These are phyloP conservation scores for Muscicapa striata DNA, from an alignment of 2,797 vertebrate genomes.

Conservation along the genomic window DNA sequence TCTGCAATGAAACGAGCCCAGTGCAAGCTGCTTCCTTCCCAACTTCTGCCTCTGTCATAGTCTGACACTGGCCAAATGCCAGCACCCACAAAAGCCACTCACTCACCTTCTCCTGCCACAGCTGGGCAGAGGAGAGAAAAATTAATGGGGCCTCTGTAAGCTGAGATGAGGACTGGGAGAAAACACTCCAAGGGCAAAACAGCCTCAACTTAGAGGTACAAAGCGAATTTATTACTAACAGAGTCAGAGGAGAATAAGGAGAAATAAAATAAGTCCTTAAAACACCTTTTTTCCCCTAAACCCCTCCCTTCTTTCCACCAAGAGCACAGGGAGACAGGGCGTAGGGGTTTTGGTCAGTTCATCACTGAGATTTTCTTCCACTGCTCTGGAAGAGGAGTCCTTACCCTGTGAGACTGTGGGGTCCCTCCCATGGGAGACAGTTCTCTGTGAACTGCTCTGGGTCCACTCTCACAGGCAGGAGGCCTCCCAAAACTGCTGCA, in stretches of 20 bases:
- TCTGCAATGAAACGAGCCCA: constrained; percentile 68
- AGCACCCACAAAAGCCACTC: neutral
- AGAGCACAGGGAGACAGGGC: neutral
- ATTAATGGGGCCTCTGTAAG: neutral
- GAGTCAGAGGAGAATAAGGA: neutral
- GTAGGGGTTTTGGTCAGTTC: neutral
- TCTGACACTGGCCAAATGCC: neutral
- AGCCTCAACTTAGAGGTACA: neutral
- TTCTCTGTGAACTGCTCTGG: neutral
- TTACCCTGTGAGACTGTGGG: neutral
- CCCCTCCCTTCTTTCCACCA: neutral
- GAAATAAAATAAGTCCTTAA: neutral
- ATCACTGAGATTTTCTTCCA: neutral
- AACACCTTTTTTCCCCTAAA: neutral
- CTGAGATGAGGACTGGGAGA: neutral
- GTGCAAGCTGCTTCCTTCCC: neutral
- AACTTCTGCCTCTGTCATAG: neutral
- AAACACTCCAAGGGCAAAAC: neutral
- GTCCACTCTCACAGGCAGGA: neutral
- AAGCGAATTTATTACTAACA: neutral
- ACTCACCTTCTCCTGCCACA: neutral
- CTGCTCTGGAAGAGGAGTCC: neutral
- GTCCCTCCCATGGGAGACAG: neutral
- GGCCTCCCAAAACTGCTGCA: too few relatives aligned
- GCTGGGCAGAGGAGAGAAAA: neutral